These are phyloP conservation scores for Stenichneumon culpator DNA, from an alignment of 2,888 invertebrate species.

Conservation along the genomic window DNA sequence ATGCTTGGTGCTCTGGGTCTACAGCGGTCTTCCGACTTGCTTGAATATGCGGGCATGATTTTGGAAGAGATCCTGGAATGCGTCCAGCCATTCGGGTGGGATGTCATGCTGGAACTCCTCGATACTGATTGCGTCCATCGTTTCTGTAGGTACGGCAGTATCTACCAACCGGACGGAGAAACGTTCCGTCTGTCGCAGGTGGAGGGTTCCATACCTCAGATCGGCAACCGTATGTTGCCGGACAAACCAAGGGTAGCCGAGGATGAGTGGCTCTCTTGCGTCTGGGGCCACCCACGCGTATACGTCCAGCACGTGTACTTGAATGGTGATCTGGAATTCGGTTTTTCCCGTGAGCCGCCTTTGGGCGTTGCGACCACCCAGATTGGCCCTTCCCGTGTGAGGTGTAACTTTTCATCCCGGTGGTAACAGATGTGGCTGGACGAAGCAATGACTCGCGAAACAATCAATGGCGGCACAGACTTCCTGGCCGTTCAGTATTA, in stretches of 20 bases:
- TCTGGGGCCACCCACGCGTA: conserved; percentile 28
- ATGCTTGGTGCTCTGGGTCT: not conserved
- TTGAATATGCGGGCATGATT: not conserved
- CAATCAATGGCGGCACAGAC: conserved; percentile 24
- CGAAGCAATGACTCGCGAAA: conserved; percentile 21
- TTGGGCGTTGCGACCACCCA: no score
- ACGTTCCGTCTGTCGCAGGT: conserved; percentile 4
- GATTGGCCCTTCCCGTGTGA: no score
- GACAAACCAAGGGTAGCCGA: conserved; percentile 24
- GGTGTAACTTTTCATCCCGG: not conserved
- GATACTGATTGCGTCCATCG: not conserved
- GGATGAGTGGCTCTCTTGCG: not conserved
- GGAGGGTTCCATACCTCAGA: not conserved
- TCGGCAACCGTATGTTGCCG: not conserved
- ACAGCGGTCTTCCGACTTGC: not conserved
- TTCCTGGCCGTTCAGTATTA: not conserved
- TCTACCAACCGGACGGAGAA: not conserved
- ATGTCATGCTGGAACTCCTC: no score
- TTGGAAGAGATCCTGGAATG: not conserved
- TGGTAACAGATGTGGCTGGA: not conserved
- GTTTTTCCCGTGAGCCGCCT: not conserved
- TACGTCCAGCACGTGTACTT: not conserved
- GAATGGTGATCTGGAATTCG: not conserved
- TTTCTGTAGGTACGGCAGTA: not conserved
- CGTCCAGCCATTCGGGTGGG: no score